Evolutionary conservation across 2,888 invertebrate species (phyloP), one percentile per base, ranked within the genome.

Genomic region (Drosophila ezoana): DNA sequence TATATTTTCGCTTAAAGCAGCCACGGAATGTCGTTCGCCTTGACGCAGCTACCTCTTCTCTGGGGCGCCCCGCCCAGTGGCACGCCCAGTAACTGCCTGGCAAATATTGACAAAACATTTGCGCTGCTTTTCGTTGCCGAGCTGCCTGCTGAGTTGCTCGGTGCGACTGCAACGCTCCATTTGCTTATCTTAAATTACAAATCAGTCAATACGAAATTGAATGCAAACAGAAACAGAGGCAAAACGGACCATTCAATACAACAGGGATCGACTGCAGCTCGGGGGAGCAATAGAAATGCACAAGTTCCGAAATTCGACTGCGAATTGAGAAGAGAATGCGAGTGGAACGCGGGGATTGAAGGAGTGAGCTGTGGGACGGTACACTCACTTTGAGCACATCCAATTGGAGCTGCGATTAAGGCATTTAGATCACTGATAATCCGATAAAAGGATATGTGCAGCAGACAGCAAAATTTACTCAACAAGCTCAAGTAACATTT

Each of bases 111-210:
- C 84, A 89, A 81, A 89, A 86, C 79, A 81, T 89, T 83, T 76
- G 67, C 73, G 65, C 62, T 71, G 69, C 66, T 76, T 62, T 69
- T 62, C 59, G 77, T 76, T 77, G 72, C 59, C 49, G 56, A 23
- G 66, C 16, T 40, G 20, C 32, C 47, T 8, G 28, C 28, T 37
- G 43, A 14, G 48, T 23, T 65, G 61, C 35, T 47, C 23, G 47
- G 18, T 54, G 57, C 56, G 47, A 35, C 58, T 76, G 69, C 69
- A 68, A 66, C 65, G 78, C 82, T 78, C 78, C 86, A 86, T 80
- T 84, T 82, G 84, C 80, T 85, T 86, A 86, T 86, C 89, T 88
- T 83, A 85, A 85, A 86, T 85, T 86, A 88, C 85, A 88, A 85
- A 88, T 85, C 85, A 85, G 89, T 86, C 87, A 83, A 85, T 86